Base-by-base conservation (phyloP, 2,888 invertebrate genomes). In the Amiota mariae region DNA sequence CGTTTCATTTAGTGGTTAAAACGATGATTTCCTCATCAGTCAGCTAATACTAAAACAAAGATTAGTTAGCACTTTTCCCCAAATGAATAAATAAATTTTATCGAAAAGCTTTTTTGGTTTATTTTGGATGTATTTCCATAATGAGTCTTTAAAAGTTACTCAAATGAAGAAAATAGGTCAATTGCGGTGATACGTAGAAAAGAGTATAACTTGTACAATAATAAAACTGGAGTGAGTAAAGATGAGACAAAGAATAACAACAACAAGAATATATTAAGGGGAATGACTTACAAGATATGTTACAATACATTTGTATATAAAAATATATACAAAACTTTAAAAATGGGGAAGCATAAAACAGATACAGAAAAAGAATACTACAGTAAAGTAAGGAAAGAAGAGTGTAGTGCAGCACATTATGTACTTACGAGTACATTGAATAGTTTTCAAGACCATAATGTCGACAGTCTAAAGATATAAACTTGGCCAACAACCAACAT, bases 41-140 rank as follows among this genome's bases (percentile, higher is more conserved):
- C n/a, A n/a, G n/a, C n/a, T n/a, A n/a, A n/a, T 18, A 66, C 46
- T 66, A 48, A 66, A 66, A 66, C 48, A 47, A 47, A 66, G 24
- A 48, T 66, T 66, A 66, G 48, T 66, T 66, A 66, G 18, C 64
- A 66, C 64, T 48, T 66, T 63, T 66, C 15, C 18, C 57, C 36
- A 59, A 6, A 59, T 18, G 24, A 59, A 59, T 59, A 59, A 59
- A 59, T 47, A n/a, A 12, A 20, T 54, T 54, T 54, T 54, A 20
- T 20, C n/a, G 46, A 36, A 63, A 63, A 13, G 13, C 24, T 36
- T 36, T 36, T 36, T 6, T 36, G 1, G 3, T 36, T 36, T 36
- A 36, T 36, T 66, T 48, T 47, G 47, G 18, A 18, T 15, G 15
- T 15, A 10, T 11, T 18, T 57, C 15, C 48, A 48, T 9, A 48